A percentile compares a stretch with the other conserved stretches of the same genome.
phyloP scores from a whole-genome alignment of 2,888 invertebrate genomes.

The Oxystoma pomonae region DNA sequence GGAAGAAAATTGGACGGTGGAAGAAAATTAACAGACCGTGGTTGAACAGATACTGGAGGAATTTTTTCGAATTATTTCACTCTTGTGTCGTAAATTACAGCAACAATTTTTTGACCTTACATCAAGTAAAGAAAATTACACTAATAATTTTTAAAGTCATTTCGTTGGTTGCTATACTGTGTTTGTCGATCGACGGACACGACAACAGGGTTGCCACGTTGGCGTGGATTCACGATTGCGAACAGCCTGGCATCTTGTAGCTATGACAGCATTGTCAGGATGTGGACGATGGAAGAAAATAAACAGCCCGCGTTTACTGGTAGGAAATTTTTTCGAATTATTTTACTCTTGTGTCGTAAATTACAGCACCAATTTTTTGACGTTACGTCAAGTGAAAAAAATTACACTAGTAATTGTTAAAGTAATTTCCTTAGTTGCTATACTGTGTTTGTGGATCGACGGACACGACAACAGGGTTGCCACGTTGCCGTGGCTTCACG shows the following conservation, averaged over 20 bases:
- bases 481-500: constrained; percentile 47
- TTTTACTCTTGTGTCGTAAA: too few relatives aligned
- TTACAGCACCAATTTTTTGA: too few relatives aligned
- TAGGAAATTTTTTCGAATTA: too few relatives aligned
- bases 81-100: too few relatives aligned
- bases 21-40: constrained; percentile 36
- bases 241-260: constrained; percentile 55
- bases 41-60: constrained; percentile 53
- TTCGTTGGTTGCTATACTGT: too few relatives aligned
- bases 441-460: constrained; percentile 49
- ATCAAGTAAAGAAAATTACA: too few relatives aligned
- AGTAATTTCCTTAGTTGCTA: too few relatives aligned
- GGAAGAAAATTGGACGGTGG: constrained; percentile 55
- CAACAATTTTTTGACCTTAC: too few relatives aligned
- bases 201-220: constrained; percentile 47
- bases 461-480: constrained; percentile 52
- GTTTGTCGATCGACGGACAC: constrained; percentile 53
- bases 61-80: too few relatives aligned
- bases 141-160: too few relatives aligned
- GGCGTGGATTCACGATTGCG: constrained; percentile 48
- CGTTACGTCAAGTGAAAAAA: too few relatives aligned
- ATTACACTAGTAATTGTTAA: too few relatives aligned
- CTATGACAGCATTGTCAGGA: constrained; percentile 58
- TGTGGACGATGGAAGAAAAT: constrained; percentile 51
- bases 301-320: constrained; percentile 42